Percentiles rank a stretch among this genome's conserved stretches.
Evolutionary conservation across 2,113 vertebrate species (phyloP).

Genomic region (Seriola dumerili): DNA sequence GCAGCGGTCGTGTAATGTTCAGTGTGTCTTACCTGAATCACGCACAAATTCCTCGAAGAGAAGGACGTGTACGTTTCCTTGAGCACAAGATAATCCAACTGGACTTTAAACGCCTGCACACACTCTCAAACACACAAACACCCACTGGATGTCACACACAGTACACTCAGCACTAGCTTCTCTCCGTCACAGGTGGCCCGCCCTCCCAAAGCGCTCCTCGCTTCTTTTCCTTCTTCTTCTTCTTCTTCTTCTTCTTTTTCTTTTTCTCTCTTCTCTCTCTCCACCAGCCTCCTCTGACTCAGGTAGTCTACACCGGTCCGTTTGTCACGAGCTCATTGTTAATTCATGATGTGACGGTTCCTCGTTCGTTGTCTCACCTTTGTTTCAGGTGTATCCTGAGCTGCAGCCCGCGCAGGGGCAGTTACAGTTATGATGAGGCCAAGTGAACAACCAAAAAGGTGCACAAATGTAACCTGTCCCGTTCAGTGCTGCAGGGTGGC

Average conservation of each 20-base stretch:
- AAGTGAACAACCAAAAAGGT: constrained; percentile 38
- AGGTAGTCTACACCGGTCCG: background rate
- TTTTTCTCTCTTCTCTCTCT: too few species aligned
- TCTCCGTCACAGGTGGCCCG: constrained; percentile 74
- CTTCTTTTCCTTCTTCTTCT: constrained; percentile 10
- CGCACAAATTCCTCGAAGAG: constrained; percentile 1
- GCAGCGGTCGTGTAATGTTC: background rate
- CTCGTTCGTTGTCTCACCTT: background rate
- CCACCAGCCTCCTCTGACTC: background rate
- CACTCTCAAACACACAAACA: constrained; percentile 17
- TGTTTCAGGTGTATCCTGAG: background rate
- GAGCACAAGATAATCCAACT: constrained; percentile 41
- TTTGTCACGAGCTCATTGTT: background rate
- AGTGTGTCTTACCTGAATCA: constrained; percentile 56
- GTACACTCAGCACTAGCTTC: background rate
- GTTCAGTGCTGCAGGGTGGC: background rate
- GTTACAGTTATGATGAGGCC: background rate
- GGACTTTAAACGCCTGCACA: constrained; percentile 60
- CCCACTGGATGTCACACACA: constrained; percentile 1
- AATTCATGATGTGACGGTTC: background rate
- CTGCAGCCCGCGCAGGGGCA: background rate
- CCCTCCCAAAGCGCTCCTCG: constrained; percentile 46
- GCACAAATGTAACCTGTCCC: constrained; percentile 21
- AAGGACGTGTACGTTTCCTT: constrained; percentile 15
- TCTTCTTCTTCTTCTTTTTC: background rate